Base-by-base conservation (phyloP, 2,113 vertebrate genomes). In the Catagonus wagneri region DNA sequence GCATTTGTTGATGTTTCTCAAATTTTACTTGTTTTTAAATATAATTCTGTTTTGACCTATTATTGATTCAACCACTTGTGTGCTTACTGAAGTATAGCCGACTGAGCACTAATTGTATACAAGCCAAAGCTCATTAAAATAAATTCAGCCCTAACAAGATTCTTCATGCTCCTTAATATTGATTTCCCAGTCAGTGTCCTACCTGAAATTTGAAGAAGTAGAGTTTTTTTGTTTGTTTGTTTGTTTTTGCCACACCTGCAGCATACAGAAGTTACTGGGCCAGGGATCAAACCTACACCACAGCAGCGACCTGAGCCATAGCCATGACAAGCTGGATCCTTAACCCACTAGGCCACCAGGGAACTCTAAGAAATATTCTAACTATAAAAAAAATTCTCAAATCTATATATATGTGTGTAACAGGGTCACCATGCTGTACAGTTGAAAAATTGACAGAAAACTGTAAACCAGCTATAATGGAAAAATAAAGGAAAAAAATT, bases 81-180 rank as follows among this genome's bases (percentile, higher is more conserved):
- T 95, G 32, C 17, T 84, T 89, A 71, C 6, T 79, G 23, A 93
- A 92, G 36, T 92, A 86, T 4, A 7, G 17, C 80, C 83, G 74
- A 72, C 34, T 83, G 56, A 61, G 2, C 27, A 32, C 44, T 83
- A 58, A 74, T 56, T 80, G 20, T 92, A 83, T 94, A 66, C 19
- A 95, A 93, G 14, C 29, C n/a, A 79, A 84, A 84, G 74, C 22
- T 83, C 29, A 63, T 90, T 93, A 72, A 89, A 91, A 96, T 89
- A 72, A 68, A 81, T 81, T 89, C 39, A 89, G 10, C 68, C 74
- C 75, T 95, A 79, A 83, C 39, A 93, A 86, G 90, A 92, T 69
- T 72, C 6, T 95, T 75, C 13, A 76, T 94, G 22, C 7, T 76
- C 25, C 88, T 74, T 78, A 90, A 68, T 44, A 86, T 3, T 69